Evolutionary conservation across 1,140 invertebrate genomes (phyloP).

Genomic region (Caenorhabditis inopinata): DNA sequence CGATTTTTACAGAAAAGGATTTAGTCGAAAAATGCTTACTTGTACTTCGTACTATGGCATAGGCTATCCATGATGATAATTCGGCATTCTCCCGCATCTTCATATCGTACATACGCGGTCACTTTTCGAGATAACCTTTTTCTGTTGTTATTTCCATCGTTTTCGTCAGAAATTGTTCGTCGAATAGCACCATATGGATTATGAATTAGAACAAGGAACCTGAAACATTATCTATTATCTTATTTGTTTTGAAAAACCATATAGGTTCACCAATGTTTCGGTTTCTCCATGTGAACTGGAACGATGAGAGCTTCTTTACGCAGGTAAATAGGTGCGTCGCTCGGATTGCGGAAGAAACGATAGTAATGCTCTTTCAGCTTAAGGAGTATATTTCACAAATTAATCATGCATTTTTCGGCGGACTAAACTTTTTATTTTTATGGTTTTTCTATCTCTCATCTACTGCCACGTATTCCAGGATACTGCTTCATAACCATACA

Average conservation of each 20-base stretch:
- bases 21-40: not conserved
- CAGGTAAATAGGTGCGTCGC: not conserved
- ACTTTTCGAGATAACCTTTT: not conserved
- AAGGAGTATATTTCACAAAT: not conserved
- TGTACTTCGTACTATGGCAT: not conserved
- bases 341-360: not conserved
- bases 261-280: not conserved
- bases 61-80: conserved; percentile 7
- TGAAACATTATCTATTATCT: not conserved
- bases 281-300: not conserved
- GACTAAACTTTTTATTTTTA: no score
- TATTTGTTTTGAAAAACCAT: not conserved
- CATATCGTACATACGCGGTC: not conserved
- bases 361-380: not conserved
- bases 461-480: no score
- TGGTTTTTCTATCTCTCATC: no score
- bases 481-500: no score
- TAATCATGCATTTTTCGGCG: no score
- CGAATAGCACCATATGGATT: not conserved
- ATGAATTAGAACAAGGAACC: not conserved
- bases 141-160: no score
- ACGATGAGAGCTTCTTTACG: not conserved
- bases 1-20: not conserved
- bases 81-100: not conserved
- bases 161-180: not conserved